Evolutionary conservation across 2,797 vertebrate species (phyloP).

Genomic region (Amphiprion clarkii): DNA sequence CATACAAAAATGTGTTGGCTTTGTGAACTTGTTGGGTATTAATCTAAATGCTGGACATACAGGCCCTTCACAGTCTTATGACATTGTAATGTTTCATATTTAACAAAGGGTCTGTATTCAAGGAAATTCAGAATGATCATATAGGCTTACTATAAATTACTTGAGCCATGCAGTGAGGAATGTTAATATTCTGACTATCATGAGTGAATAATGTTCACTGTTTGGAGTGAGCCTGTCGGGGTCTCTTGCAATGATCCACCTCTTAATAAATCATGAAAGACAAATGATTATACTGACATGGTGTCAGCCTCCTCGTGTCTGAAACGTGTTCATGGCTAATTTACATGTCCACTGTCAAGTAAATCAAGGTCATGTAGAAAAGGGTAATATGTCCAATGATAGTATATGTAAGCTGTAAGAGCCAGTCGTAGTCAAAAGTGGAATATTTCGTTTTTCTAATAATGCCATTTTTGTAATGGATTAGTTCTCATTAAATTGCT

Average conservation of each 20-base stretch:
- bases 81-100: neutral
- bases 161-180: neutral
- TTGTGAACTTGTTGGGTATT: neutral
- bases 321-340: slow-evolving; percentile 12
- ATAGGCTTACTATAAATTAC: neutral
- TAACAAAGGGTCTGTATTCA: neutral
- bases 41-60: neutral
- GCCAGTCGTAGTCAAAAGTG: neutral
- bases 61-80: neutral
- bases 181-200: slow-evolving; percentile 3
- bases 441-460: neutral
- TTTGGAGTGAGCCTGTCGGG: neutral
- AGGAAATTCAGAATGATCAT: slow-evolving; percentile 5
- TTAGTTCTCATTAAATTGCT: neutral
- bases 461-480: neutral
- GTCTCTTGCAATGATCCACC: slow-evolving; percentile 1
- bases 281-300: neutral
- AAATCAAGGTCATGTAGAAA: slow-evolving; percentile 6
- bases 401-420: neutral
- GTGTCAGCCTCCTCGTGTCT: neutral
- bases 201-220: neutral
- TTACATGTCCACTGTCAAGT: neutral
- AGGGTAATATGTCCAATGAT: neutral
- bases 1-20: neutral
- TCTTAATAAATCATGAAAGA: slow-evolving; percentile 17